A percentile compares a stretch with the other conserved stretches of the same genome.
Evolutionary conservation across 1,140 invertebrate species (phyloP).

Genomic region (Listronotus oregonensis): DNA sequence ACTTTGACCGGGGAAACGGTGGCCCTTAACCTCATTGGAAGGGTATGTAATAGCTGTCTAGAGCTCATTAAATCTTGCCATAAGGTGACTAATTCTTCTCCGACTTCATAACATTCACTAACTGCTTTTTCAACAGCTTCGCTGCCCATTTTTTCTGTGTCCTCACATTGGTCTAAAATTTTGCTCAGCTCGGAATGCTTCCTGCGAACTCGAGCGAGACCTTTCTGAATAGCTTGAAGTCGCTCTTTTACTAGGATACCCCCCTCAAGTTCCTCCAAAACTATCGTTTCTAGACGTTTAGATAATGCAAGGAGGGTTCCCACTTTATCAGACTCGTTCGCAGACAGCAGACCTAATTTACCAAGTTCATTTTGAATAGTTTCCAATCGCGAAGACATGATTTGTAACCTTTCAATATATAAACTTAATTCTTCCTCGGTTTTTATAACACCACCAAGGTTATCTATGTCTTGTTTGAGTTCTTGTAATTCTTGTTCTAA

Average conservation of each 20-base stretch:
- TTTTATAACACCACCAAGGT: constrained; percentile 76
- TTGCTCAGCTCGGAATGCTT: constrained; percentile 67
- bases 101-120: constrained; percentile 67
- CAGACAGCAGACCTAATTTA: constrained; percentile 70
- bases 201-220: constrained; percentile 67
- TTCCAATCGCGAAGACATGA: constrained; percentile 73
- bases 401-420: constrained; percentile 78
- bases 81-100: constrained; percentile 67
- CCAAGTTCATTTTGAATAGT: constrained; percentile 79
- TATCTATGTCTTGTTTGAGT: constrained; percentile 67
- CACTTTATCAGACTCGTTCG: constrained; percentile 75
- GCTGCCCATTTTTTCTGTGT: constrained; percentile 70
- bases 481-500: constrained; percentile 76
- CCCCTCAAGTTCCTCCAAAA: constrained; percentile 75
- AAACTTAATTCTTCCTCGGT: constrained; percentile 79
- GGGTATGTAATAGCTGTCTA: constrained; percentile 73
- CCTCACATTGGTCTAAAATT: constrained; percentile 72
- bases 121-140: constrained; percentile 72
- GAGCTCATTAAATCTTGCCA: constrained; percentile 78
- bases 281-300: constrained; percentile 68
- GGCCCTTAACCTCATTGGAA: constrained; percentile 72
- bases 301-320: constrained; percentile 70
- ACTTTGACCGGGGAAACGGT: constrained; percentile 74
- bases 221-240: constrained; percentile 70
- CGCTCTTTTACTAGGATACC: constrained; percentile 72